phyloP scores from a whole-genome alignment of 2,113 vertebrate species.

The Callionymus lyra region DNA sequence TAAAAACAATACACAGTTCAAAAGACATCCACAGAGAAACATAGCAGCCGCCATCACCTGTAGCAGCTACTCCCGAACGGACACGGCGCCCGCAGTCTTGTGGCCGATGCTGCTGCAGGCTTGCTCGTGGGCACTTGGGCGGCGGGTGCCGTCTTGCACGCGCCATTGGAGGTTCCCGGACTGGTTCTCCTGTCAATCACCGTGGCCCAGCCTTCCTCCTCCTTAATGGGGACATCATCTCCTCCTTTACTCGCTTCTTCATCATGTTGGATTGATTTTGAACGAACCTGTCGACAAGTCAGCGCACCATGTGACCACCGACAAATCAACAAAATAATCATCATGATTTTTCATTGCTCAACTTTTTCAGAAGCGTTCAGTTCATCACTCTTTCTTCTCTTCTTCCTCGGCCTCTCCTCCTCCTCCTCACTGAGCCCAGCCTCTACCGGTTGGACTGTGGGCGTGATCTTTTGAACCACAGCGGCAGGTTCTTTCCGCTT shows the following conservation, averaged over 20 bases:
- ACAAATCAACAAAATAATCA: background rate
- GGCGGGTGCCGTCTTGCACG: background rate
- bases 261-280: background rate
- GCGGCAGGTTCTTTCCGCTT: background rate
- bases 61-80: slow-evolving; percentile 66
- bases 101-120: background rate
- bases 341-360: slow-evolving; percentile 10
- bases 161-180: accelerated
- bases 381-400: slow-evolving; percentile 18
- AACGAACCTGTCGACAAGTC: too few species aligned
- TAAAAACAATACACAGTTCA: too few species aligned
- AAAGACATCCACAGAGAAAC: too few species aligned
- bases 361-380: slow-evolving; percentile 23
- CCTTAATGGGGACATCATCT: too few species aligned
- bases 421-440: slow-evolving; percentile 25
- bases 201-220: background rate
- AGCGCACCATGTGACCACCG: too few species aligned
- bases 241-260: background rate
- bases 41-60: slow-evolving; percentile 46
- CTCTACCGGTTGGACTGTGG: slow-evolving; percentile 13
- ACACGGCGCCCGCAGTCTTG: slow-evolving; percentile 33
- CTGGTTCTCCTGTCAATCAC: background rate
- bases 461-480: slow-evolving; percentile 6
- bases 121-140: background rate
- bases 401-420: slow-evolving; percentile 35